Conservation (phyloP, 2,888 invertebrate genomes). For the Acronicta leporina region DNA sequence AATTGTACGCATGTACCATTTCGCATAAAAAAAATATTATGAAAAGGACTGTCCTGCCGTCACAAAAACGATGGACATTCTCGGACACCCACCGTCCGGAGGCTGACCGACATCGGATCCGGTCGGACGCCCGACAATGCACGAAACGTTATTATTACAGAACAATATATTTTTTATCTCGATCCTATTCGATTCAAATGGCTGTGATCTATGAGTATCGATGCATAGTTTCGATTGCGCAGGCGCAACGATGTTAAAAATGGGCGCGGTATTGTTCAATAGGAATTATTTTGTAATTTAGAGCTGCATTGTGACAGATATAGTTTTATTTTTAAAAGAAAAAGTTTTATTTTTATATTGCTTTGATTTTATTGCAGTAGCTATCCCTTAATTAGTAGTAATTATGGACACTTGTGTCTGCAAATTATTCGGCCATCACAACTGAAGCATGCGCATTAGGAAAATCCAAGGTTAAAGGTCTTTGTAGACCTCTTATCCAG, state of each 20-base stretch:
- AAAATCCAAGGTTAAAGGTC: too few relatives aligned
- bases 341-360: too few relatives aligned
- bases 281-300: background rate
- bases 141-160: slow-evolving; percentile 52
- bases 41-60: slow-evolving; percentile 5
- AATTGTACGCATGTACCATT: background rate
- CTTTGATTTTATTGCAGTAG: too few relatives aligned
- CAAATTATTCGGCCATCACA: too few relatives aligned
- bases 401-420: too few relatives aligned
- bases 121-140: slow-evolving; percentile 51
- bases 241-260: slow-evolving; percentile 26
- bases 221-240: slow-evolving; percentile 28
- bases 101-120: slow-evolving; percentile 54
- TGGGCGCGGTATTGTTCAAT: slow-evolving; percentile 22
- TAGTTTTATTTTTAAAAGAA: too few relatives aligned
- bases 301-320: too few relatives aligned
- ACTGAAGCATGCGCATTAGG: too few relatives aligned
- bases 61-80: slow-evolving; percentile 31
- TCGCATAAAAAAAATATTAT: background rate
- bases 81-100: slow-evolving; percentile 56
- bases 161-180: slow-evolving; percentile 55
- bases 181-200: slow-evolving; percentile 48
- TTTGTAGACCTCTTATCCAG: too few relatives aligned
- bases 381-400: too few relatives aligned
- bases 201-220: slow-evolving; percentile 52